Percentiles rank a stretch among this genome's conserved stretches.
Conservation (phyloP, 2,888 invertebrate genomes). For the Acleris cristana region DNA sequence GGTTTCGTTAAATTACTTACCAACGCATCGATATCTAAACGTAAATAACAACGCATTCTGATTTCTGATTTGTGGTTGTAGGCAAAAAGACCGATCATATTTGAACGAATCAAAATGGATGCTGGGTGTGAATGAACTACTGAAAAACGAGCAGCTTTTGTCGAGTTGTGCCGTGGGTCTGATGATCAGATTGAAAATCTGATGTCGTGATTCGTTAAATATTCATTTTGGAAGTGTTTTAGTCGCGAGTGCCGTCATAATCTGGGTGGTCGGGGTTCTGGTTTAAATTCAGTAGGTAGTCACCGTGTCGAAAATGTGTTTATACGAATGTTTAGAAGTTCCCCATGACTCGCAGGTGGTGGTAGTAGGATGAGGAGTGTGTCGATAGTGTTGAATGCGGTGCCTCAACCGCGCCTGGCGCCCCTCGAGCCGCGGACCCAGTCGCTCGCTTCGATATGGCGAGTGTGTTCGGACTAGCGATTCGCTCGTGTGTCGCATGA, state of each 20-base stretch:
- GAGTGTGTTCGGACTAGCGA: constrained; percentile 73
- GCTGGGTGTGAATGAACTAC: constrained; percentile 84
- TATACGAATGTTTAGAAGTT: constrained; percentile 73
- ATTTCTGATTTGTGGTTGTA: constrained; percentile 64
- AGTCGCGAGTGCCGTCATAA: constrained; percentile 58
- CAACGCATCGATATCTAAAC: constrained; percentile 50
- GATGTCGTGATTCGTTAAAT: constrained; percentile 71
- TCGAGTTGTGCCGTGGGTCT: constrained; percentile 81
- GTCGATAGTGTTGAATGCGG: constrained; percentile 72
- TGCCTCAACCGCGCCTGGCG: constrained; percentile 64
- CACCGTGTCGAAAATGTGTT: constrained; percentile 81
- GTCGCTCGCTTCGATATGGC: constrained; percentile 73
- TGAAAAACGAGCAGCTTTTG: constrained; percentile 83
- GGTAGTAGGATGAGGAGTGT: constrained; percentile 81
- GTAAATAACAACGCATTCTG: constrained; percentile 58
- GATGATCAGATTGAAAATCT: constrained; percentile 74
- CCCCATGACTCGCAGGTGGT: constrained; percentile 78
- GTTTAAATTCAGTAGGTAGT: constrained; percentile 70
- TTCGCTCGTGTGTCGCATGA: constrained; percentile 79
- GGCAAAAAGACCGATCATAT: constrained; percentile 77
- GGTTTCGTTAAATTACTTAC: neutral
- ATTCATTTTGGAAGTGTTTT: constrained; percentile 65
- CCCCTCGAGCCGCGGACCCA: constrained; percentile 64
- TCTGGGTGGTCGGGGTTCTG: constrained; percentile 58
- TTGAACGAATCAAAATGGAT: constrained; percentile 85